Conservation (phyloP, 2,888 invertebrate genomes). For the Pemphredon lugubris region DNA sequence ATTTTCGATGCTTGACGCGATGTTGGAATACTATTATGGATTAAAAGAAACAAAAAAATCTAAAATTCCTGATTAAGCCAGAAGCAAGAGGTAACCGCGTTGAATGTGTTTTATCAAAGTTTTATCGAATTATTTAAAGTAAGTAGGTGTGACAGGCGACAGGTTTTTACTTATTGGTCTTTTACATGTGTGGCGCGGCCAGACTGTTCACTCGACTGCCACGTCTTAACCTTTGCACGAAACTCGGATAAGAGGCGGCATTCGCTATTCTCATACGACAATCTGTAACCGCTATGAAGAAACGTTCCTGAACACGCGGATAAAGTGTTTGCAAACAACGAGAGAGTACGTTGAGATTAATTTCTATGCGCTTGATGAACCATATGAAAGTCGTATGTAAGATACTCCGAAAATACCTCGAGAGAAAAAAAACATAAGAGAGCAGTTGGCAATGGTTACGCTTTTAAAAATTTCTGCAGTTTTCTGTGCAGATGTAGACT, state of each 20-base stretch:
- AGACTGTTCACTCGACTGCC: slow-evolving; percentile 56
- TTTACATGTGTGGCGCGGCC: slow-evolving; percentile 37
- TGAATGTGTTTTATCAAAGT: slow-evolving; percentile 43
- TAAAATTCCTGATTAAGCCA: slow-evolving; percentile 26
- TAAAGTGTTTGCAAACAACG: slow-evolving; percentile 40
- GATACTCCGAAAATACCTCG: slow-evolving; percentile 8
- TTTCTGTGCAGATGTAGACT: slow-evolving; percentile 50
- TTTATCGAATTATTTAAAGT: slow-evolving; percentile 49
- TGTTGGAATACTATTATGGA: slow-evolving; percentile 33
- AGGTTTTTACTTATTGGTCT: slow-evolving; percentile 50
- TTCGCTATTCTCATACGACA: slow-evolving; percentile 47
- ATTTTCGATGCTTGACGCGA: slow-evolving; percentile 51
- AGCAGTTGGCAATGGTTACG: slow-evolving; percentile 42
- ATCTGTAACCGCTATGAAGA: slow-evolving; percentile 51
- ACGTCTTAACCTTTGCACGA: slow-evolving; percentile 49
- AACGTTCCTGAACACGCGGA: slow-evolving; percentile 52
- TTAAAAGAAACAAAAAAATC: slow-evolving; percentile 10
- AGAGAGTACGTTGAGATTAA: slow-evolving; percentile 18
- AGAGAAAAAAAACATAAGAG: slow-evolving; percentile 19
- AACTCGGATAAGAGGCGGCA: slow-evolving; percentile 46
- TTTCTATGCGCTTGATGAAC: slow-evolving; percentile 7
- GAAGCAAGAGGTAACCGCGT: slow-evolving; percentile 33
- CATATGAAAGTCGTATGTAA: slow-evolving; percentile 5
- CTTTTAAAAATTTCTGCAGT: slow-evolving; percentile 54
- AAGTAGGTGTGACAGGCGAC: slow-evolving; percentile 37